Percentiles rank a stretch among this genome's conserved stretches.
These are phyloP conservation scores for Ornithoptera alexandrae DNA, from an alignment of 2,888 invertebrate species.

Conservation along the genomic window DNA sequence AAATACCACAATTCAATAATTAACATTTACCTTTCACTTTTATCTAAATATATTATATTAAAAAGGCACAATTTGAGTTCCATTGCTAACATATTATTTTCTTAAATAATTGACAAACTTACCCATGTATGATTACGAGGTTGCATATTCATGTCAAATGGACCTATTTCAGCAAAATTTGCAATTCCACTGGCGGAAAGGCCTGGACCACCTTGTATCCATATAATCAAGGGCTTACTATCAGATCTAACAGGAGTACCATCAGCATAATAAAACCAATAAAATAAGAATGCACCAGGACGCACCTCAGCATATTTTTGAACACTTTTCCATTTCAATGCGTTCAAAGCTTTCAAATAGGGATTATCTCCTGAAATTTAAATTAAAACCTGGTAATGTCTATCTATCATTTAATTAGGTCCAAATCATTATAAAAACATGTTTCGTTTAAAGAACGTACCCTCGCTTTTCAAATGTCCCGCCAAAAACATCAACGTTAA, in stretches of 20 bases:
- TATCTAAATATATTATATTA: too few relatives aligned
- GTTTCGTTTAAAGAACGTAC: conserved; percentile 27
- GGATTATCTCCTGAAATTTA: conserved; percentile 47
- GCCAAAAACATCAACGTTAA: conserved; percentile 30
- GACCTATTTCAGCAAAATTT: conserved; percentile 92
- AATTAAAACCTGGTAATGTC: not conserved
- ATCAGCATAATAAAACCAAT: conserved; percentile 92
- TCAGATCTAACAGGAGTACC: conserved; percentile 78
- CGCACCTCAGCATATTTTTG: conserved; percentile 89
- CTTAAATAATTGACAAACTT: conserved; percentile 34
- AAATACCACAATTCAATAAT: too few relatives aligned
- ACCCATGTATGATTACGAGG: conserved; percentile 89
- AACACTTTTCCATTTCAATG: conserved; percentile 62
- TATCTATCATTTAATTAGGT: not conserved
- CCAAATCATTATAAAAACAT: not conserved
- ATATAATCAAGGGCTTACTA: conserved; percentile 86
- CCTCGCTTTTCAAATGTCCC: conserved; percentile 37
- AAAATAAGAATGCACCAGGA: conserved; percentile 88
- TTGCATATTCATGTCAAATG: conserved; percentile 82
- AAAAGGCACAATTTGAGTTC: too few relatives aligned
- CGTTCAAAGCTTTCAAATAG: conserved; percentile 49
- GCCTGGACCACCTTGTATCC: conserved; percentile 95
- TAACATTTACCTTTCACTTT: too few relatives aligned
- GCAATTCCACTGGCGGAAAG: conserved; percentile 91
- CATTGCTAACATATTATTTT: too few relatives aligned